These are phyloP conservation scores for Rhodinocichla rosea DNA, from an alignment of 2,113 vertebrate genomes.

Conservation along the genomic window DNA sequence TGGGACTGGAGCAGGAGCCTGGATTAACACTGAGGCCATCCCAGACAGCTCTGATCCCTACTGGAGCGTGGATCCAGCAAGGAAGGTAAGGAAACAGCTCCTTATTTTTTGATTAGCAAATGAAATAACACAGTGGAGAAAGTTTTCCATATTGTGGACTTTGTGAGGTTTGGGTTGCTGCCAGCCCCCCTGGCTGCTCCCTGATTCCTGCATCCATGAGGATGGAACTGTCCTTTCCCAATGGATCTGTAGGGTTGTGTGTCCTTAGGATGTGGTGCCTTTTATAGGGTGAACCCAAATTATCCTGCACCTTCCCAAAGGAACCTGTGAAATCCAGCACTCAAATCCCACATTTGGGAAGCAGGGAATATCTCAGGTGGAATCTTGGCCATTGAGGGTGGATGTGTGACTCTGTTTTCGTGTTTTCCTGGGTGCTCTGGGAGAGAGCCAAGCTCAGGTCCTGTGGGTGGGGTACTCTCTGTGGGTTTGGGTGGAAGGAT, in stretches of 20 bases:
- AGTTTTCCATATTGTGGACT: fast-evolving
- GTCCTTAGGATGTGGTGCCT: fast-evolving
- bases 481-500: background rate
- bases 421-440: background rate
- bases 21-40: background rate
- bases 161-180: background rate
- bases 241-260: fast-evolving
- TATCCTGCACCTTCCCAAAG: fast-evolving
- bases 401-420: fast-evolving
- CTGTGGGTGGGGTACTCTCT: fast-evolving
- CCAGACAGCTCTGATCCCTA: fast-evolving
- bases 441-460: background rate
- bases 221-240: fast-evolving
- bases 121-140: fast-evolving
- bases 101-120: background rate
- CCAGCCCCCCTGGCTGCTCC: background rate
- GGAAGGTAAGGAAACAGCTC: background rate
- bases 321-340: background rate
- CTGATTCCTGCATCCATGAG: fast-evolving
- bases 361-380: fast-evolving
- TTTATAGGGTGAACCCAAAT: background rate
- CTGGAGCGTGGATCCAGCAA: fast-evolving
- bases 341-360: fast-evolving
- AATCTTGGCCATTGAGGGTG: background rate
- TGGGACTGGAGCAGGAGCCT: background rate